Evolutionary conservation across 2,113 vertebrate species (phyloP), one percentile per base, ranked within the genome.

Genomic region (Cavia aperea): DNA sequence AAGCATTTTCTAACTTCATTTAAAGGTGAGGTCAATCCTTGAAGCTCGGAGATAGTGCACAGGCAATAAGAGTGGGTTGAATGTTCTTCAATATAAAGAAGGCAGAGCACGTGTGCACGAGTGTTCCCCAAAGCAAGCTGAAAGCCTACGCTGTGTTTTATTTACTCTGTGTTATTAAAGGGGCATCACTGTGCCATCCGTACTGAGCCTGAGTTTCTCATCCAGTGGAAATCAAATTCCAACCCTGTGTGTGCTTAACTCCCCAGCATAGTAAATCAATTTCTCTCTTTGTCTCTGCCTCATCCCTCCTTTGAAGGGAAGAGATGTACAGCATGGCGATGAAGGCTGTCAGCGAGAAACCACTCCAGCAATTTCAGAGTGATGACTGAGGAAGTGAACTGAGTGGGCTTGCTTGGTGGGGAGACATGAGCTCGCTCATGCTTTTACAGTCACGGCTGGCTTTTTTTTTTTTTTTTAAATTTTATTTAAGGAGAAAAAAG

Each of bases 101-200:
- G 92, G 51, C 58, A 16, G 43, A 83, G 46, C 10, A 1, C 4
- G 1, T 65, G 36, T 4, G 14, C 39, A n/a, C 4, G 46, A 56
- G 23, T 31, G 68, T 89, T 83, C 78, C 81, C 84, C 83, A 82
- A 85, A 88, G 89, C 56, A 96, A 97, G 89, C 21, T 0, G 43
- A 70, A 86, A 77, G 87, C 39, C 33, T 36, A 92, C 84, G 87
- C 39, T 16, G 15, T 2, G 1, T 94, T 96, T 95, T 96, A 65
- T 97, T 97, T 96, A 81, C 81, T 95, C 8, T 81, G 93, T 84
- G 58, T 91, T 91, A 90, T 95, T 96, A 31, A 92, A 94, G 94
- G 77, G 92, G 54, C 84, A 62, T 12, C 49, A 0, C 88, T 68
- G 77, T 94, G 87, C 79, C 83, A 3, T 12, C 63, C 73, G 1